Evolutionary conservation across 2,888 invertebrate genomes (phyloP).

Genomic region (Lithosia quadra): DNA sequence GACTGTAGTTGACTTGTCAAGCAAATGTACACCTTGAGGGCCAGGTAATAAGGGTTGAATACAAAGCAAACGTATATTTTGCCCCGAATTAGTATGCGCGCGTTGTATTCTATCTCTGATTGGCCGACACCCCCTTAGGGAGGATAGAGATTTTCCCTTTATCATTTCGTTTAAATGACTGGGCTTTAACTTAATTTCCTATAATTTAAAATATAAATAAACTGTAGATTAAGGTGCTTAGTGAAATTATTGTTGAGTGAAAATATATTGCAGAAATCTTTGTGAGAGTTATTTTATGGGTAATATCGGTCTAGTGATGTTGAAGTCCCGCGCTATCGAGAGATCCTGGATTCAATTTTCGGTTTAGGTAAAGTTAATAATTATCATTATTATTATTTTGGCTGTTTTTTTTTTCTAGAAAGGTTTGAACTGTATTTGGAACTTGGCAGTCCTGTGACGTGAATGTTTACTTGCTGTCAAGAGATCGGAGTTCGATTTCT

Average conservation of each 20-base stretch:
- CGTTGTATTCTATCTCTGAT: conserved; percentile 71
- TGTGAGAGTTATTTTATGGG: not conserved
- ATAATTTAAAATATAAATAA: conserved; percentile 58
- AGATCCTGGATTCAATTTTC: not conserved
- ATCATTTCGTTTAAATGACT: conserved; percentile 74
- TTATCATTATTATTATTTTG: no score
- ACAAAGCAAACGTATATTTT: conserved; percentile 30
- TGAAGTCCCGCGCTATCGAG: not conserved
- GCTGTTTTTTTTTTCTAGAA: no score
- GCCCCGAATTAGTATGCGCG: conserved; percentile 74
- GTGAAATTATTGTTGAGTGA: conserved; percentile 22
- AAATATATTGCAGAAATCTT: not conserved
- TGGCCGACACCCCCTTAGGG: conserved; percentile 71
- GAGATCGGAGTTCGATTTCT: not conserved
- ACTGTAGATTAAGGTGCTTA: conserved; percentile 17
- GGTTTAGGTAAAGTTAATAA: not conserved
- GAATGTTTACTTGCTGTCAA: no score
- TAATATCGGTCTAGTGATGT: not conserved
- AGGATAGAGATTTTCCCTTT: conserved; percentile 73
- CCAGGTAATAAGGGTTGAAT: conserved; percentile 28
- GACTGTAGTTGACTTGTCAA: not conserved
- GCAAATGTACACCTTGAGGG: conserved; percentile 35
- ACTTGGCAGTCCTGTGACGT: no score
- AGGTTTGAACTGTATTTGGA: no score
- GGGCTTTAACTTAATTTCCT: conserved; percentile 70